Base-by-base conservation (phyloP, 2,888 invertebrate species). In the Hypomecis punctinalis region DNA sequence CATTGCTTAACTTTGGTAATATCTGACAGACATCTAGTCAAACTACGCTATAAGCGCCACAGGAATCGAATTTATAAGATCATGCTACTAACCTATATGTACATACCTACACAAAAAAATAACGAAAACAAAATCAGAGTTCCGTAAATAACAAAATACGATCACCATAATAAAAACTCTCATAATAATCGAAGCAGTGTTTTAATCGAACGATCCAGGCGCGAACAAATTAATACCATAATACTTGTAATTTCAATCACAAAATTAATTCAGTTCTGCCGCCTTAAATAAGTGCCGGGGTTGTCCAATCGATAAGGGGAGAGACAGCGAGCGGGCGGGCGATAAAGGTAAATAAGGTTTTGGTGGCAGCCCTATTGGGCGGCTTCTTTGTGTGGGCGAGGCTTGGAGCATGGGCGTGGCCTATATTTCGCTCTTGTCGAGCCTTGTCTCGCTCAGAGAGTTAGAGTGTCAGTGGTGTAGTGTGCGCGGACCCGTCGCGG, bases 211-310 rank as follows among this genome's bases (percentile, higher is more conserved):
- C 83, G 79, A 84, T 73, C 76, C 77, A 72, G 77, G 83, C 84
- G 83, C 80, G 83, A 84, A 83, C 81, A 79, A 84, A 85, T 87
- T 87, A 85, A 83, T 84, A 78, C 82, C 79, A 80, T 84, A 82
- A 84, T 83, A 85, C 82, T 86, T 85, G 86, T 88, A 88, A 88
- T 89, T 89, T 85, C 89, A 91, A 92, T 93, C 92, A 91, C 90
- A 90, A 90, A 88, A 90, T 91, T 92, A 93, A 91, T 89, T 90
- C 89, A 81, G 72, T 78, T 83, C 83, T 79, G 74, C 89, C 89
- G 88, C 86, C 89, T 91, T 92, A 92, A 91, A 89, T 91, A 91
- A 91, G 87, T 88, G 82, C 82, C 80, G 79, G 74, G 81, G 78
- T 69, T 78, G 86, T 81, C 90, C 90, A 91, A 93, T 93, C 92